A percentile compares a stretch with the other conserved stretches of the same genome.
Evolutionary conservation across 2,113 vertebrate genomes (phyloP).

Genomic region (Siphamia tubifer): DNA sequence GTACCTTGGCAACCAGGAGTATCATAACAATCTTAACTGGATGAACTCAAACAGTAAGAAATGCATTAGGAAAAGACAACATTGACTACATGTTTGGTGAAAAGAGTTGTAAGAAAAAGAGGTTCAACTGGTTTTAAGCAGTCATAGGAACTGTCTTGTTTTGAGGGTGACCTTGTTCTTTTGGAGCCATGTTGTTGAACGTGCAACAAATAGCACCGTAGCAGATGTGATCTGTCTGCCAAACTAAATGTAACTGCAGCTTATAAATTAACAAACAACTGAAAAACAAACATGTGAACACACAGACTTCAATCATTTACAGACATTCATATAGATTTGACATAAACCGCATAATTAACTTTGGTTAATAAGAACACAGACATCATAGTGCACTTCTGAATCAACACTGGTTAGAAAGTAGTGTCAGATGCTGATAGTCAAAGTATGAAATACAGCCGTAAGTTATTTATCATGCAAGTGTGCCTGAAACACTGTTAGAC

Average conservation of each 20-base stretch:
- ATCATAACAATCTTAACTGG: not conserved
- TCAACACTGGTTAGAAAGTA: conserved; percentile 44
- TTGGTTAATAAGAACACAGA: conserved; percentile 61
- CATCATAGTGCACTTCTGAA: conserved; percentile 53
- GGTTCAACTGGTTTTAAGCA: conserved; percentile 48
- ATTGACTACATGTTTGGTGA: conserved; percentile 18
- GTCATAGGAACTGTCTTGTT: not conserved
- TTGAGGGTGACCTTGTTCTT: conserved; percentile 22
- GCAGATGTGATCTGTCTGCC: conserved; percentile 29
- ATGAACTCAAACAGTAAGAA: conserved; percentile 44
- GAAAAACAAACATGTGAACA: conserved; percentile 2
- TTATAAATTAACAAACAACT: not conserved
- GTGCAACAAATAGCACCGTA: conserved; percentile 53
- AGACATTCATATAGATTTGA: conserved; percentile 12
- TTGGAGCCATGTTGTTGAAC: conserved; percentile 6
- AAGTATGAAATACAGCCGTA: conserved; percentile 43
- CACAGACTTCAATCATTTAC: conserved; percentile 6
- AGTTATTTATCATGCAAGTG: conserved; percentile 63
- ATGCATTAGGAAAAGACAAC: conserved; percentile 53
- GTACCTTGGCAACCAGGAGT: conserved; percentile 31
- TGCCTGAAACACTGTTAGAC: conserved; percentile 49
- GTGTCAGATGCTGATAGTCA: conserved; percentile 46
- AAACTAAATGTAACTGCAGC: conserved; percentile 16
- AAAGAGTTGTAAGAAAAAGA: conserved; percentile 66
- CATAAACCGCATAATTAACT: conserved; percentile 44